Base-by-base conservation (phyloP, 2,797 vertebrate genomes). In the Sphaeramia orbicularis region DNA sequence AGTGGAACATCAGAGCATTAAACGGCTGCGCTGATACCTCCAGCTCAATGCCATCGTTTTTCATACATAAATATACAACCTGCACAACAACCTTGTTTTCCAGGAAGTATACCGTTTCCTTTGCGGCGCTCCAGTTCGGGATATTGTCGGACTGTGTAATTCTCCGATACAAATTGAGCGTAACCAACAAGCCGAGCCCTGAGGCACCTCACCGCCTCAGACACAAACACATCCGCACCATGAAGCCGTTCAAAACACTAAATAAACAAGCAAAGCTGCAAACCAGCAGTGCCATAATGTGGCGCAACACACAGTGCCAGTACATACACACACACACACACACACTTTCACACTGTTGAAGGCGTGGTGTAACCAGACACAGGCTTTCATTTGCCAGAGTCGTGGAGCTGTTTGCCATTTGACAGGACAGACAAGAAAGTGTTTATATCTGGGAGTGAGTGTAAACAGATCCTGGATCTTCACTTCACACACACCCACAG, bases 401-500 rank as follows among this genome's bases (percentile, higher is more conserved):
- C 2, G 9, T 30, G 13, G 38, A 54, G 32, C 43, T 12, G 35
- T 58, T 66, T 67, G 36, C 52, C 53, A 53, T 52, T 47, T 58
- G 59, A 69, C 47, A 44, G 43, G 36, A 13, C 15, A 66, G 48
- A 52, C 18, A 41, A 14, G 10, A 50, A 32, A 54, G 51, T 41
- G 49, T 65, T 65, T 45, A 59, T 44, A 7, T 32, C 38, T 30
- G 35, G 14, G 50, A 9, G 10, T 57, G 14, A 52, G 27, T 61
- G 50, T 21, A 61, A 65, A 76, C 49, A 53, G 24, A 72, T 60
- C 18, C 21, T 36, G 18, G 48, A 24, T 12, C n/a, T 27, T n/a
- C 16, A 52, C 24, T 37, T 24, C 36, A 15, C 24, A 21, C 24
- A 36, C 24, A 10, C 13, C 27, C n/a, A 36, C 9, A 19, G 19